phyloP scores from a whole-genome alignment of 2,113 vertebrate species.

The Oncorhynchus mykiss region DNA sequence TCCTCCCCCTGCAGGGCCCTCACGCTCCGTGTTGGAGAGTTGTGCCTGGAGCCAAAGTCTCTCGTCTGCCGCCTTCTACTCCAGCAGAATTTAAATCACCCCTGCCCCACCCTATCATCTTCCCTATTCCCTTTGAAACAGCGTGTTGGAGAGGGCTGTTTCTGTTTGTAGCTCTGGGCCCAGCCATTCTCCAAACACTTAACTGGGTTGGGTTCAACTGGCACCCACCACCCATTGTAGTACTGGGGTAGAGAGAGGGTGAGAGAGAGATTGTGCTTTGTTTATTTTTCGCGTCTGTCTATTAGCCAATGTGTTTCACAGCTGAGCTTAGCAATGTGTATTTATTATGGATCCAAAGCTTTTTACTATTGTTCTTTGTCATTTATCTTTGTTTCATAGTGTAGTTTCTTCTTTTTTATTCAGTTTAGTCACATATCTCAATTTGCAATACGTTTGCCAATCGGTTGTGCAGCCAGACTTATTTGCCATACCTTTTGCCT shows the following conservation, averaged over 20 bases:
- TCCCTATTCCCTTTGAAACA: constrained; percentile 51
- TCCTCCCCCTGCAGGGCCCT: too few relatives aligned
- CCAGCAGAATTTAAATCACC: constrained; percentile 53
- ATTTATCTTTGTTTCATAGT: too few relatives aligned
- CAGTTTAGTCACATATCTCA: too few relatives aligned
- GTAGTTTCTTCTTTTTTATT: too few relatives aligned
- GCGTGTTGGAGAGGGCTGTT: neutral
- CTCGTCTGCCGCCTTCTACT: constrained; percentile 41
- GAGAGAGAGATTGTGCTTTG: constrained; percentile 1
- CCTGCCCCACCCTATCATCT: constrained; percentile 36
- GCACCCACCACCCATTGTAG: neutral
- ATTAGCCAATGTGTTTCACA: neutral
- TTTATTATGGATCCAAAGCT: too few relatives aligned
- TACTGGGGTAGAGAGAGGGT: neutral
- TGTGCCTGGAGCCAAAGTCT: constrained; percentile 36
- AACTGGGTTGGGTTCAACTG: too few relatives aligned
- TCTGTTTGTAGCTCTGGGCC: constrained; percentile 6
- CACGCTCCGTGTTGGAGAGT: constrained; percentile 19
- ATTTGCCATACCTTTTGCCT: too few relatives aligned
- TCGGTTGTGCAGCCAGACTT: too few relatives aligned
- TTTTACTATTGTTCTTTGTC: too few relatives aligned
- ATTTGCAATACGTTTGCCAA: too few relatives aligned
- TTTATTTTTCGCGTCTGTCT: constrained; percentile 13
- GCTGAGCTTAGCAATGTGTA: neutral
- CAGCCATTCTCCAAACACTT: neutral